Evolutionary conservation across 2,797 vertebrate genomes (phyloP), one percentile per base, ranked within the genome.

Genomic region (Anguilla marmorata): DNA sequence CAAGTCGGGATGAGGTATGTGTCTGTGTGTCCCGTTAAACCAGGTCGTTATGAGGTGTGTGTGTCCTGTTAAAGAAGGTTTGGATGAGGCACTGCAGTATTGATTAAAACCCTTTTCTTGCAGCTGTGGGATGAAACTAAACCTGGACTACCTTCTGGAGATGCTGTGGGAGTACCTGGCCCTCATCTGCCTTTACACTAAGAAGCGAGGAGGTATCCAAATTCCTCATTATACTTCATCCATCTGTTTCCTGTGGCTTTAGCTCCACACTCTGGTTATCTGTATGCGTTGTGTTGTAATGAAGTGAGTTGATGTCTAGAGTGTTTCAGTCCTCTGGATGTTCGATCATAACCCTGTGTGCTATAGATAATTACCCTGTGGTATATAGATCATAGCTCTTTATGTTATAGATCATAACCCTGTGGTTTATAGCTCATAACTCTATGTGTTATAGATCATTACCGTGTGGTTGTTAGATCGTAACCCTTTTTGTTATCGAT

Each of bases 121-220:
- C 91, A 99, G 99, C 91, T 99, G 99, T 85, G 98, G 98, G 69
- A 99, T 99, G 99, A 99, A 99, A 87, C 93, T 99, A 92, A 99
- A 99, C 93, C 93, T 99, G 94, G 99, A 99, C 89, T 99, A 97
- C 89, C 94, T 99, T 87, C 94, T 99, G 91, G 99, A 99, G 92
- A 97, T 90, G 92, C 93, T 99, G 74, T 99, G 99, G 99, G 98
- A 99, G 66, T 99, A 98, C 91, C 93, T 99, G 92, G 95, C 99
- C 24, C 96, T 99, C 87, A 99, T 98, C 92, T 99, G 99, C 93
- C 97, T 99, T 93, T 99, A 96, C 92, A 99, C 99, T 19, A 99
- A 99, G 95, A 99, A 99, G 94, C 96, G 99, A 96, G 99, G 99
- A 93, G 97, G 99, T 99, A 94, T 92, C 95, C 93, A 52, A 12